Evolutionary conservation across 2,888 invertebrate species (phyloP), one percentile per base, ranked within the genome.

Genomic region (Mesorhabditis spiculigera): DNA sequence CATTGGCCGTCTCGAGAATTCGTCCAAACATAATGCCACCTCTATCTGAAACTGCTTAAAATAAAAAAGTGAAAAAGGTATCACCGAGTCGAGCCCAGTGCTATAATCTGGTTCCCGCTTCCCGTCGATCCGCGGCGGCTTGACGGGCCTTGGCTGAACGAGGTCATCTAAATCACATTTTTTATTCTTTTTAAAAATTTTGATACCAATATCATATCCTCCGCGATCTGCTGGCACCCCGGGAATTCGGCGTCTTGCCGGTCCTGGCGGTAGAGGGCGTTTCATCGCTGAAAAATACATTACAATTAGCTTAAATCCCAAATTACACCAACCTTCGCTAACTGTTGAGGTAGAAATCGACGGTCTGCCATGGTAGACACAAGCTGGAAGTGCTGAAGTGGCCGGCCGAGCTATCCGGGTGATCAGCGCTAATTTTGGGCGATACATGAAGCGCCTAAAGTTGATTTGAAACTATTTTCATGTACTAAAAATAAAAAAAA

Each of bases 1-100:
- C 88, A 93, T 92, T 43, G 91, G 90, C 82, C 91, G 90, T 80
- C 92, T 91, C 75, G 91, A 92, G 86, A 97, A 85, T 70, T 84
- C 81, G 50, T 81, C 81, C 42, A 85, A 70, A 3, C 72, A 69
- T 4, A 71, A 50, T 45, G 43, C 63, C 4, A 71, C 44, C 65
- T 67, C n/a, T 16, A 62, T 64, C 71, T 71, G n/a, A 13, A 43
- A 10, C 45, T 10, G 10, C 63, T n/a, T 16, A 63, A 13, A 6
- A 28, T 63, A n/a, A 8, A 13, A 13, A 42, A 10, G 42, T 16
- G 16, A 63, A 41, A 63, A 63, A 3, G 28, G 28, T 28, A 28
- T 3, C 3, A 65, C 42, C 65, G 16, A 13, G 6, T 43, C 65
- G 10, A 65, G 16, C 44, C 63, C n/a, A 28, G n/a, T 28, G 13